Evolutionary conservation across 2,797 vertebrate genomes (phyloP).

Genomic region (Tinamus major): DNA sequence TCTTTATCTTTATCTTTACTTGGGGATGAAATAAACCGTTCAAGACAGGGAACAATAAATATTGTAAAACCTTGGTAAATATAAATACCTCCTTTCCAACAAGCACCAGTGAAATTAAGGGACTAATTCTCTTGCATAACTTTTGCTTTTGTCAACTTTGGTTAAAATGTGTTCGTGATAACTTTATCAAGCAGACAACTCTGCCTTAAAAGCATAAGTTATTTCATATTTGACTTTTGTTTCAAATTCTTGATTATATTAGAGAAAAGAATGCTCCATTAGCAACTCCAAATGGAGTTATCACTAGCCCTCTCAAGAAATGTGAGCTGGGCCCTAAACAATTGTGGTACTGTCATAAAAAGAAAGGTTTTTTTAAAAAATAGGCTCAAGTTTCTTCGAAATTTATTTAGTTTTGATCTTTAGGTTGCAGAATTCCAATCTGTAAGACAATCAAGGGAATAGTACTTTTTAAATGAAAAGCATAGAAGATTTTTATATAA

Average conservation of each 20-base stretch:
- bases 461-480: background rate
- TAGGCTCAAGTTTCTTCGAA: background rate
- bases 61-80: background rate
- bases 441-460: background rate
- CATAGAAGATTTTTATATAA: background rate
- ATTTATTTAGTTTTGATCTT: background rate
- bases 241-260: slow-evolving; percentile 18
- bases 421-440: background rate
- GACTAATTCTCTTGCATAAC: background rate
- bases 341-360: background rate
- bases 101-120: slow-evolving; percentile 6
- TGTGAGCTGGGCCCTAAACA: background rate
- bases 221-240: background rate
- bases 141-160: background rate
- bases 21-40: slow-evolving; percentile 32
- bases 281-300: background rate
- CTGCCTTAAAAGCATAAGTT: slow-evolving; percentile 10
- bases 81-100: slow-evolving; percentile 28
- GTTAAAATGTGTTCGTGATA: slow-evolving; percentile 18
- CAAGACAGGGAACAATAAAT: slow-evolving; percentile 44
- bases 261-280: background rate
- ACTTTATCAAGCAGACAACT: background rate
- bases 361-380: background rate
- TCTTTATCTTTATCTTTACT: slow-evolving; percentile 41
- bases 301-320: background rate